A percentile compares a stretch with the other conserved stretches of the same genome.
Conservation (phyloP, 1,140 invertebrate genomes). For the Anastatus disparis region DNA sequence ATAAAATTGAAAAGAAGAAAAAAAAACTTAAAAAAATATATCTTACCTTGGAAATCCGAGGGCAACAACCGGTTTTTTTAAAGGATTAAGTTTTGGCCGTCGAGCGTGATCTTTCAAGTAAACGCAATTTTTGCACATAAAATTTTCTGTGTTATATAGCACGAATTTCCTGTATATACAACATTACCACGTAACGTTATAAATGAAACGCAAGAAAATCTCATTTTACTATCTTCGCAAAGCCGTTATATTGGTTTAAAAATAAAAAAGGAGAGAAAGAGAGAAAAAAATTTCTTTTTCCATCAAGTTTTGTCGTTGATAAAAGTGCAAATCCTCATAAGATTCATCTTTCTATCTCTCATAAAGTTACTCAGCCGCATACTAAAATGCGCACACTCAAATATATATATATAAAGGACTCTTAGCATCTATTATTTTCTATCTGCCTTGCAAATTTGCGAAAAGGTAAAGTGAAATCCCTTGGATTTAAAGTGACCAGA, state of each 20-base stretch:
- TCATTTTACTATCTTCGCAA: not conserved
- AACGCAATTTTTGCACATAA: slow-evolving; percentile 32
- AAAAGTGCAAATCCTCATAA: not conserved
- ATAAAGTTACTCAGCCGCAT: not conserved
- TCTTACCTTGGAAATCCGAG: too few relatives aligned
- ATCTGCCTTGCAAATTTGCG: slow-evolving; percentile 12
- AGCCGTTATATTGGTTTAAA: not conserved
- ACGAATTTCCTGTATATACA: slow-evolving; percentile 28
- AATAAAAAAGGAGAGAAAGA: not conserved
- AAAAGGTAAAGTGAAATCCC: too few relatives aligned
- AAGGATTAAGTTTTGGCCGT: slow-evolving; percentile 14
- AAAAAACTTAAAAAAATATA: too few relatives aligned
- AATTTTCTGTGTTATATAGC: slow-evolving; percentile 25
- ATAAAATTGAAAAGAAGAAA: too few relatives aligned
- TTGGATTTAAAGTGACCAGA: too few relatives aligned
- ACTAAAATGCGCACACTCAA: not conserved
- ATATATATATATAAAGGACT: too few relatives aligned
- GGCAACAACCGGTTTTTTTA: slow-evolving; percentile 30
- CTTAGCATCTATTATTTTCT: not conserved
- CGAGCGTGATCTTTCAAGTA: slow-evolving; percentile 1
- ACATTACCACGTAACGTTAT: not conserved
- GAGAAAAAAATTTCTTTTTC: not conserved
- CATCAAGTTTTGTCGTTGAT: not conserved
- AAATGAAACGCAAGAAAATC: slow-evolving; percentile 7
- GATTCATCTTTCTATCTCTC: not conserved